phyloP scores from a whole-genome alignment of 2,888 invertebrate genomes.

The Myathropa florea region DNA sequence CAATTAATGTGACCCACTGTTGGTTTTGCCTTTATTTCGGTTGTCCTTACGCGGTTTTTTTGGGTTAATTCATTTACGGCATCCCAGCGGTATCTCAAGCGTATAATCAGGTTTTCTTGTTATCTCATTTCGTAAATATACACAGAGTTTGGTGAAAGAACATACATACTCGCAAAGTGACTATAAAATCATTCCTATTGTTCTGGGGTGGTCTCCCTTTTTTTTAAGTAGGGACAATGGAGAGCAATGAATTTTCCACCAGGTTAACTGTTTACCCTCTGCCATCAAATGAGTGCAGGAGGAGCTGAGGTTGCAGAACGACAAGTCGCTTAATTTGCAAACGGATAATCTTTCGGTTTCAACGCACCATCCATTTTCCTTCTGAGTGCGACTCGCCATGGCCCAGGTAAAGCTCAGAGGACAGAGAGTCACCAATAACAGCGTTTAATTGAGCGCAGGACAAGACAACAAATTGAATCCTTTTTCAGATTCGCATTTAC shows the following conservation, averaged over 20 bases:
- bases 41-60: not conserved
- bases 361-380: conserved; percentile 58
- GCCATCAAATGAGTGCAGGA: not conserved
- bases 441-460: conserved; percentile 67
- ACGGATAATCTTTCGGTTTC: conserved; percentile 57
- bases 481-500: conserved; percentile 62
- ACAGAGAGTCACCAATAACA: conserved; percentile 42
- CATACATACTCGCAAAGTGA: conserved; percentile 16
- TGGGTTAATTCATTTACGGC: conserved; percentile 47
- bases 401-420: not conserved
- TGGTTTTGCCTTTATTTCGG: conserved; percentile 14
- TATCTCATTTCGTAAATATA: conserved; percentile 40
- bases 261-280: conserved; percentile 54
- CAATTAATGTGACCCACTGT: conserved; percentile 29
- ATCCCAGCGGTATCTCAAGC: conserved; percentile 51
- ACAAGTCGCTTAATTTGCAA: conserved; percentile 69
- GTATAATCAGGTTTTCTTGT: conserved; percentile 63
- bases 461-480: conserved; percentile 68
- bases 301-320: conserved; percentile 20
- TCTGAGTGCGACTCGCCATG: conserved; percentile 26
- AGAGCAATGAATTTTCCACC: conserved; percentile 62
- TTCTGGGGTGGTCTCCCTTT: not conserved
- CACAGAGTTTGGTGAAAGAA: not conserved
- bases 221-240: conserved; percentile 37
- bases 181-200: conserved; percentile 49